Conservation (phyloP, 2,888 invertebrate species). For the Lypha dubia region DNA sequence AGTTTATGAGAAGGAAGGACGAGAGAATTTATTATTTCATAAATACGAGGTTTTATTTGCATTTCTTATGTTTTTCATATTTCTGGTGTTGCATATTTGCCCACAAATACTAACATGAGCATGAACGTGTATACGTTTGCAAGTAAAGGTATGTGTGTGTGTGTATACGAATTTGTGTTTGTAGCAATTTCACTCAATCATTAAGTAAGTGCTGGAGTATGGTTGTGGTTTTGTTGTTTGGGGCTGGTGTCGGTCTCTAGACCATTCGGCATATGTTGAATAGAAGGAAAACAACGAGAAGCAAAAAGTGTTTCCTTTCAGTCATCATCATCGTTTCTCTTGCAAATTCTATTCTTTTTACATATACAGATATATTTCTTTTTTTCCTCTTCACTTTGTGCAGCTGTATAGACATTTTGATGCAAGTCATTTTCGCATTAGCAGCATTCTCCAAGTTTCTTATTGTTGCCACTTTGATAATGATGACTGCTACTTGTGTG, state of each 20-base stretch:
- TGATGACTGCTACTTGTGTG: conserved; percentile 64
- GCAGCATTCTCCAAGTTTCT: conserved; percentile 65
- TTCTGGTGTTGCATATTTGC: conserved; percentile 58
- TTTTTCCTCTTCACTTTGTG: conserved; percentile 1
- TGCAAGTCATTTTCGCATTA: conserved; percentile 75
- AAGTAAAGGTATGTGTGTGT: not conserved
- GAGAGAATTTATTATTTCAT: conserved; percentile 66
- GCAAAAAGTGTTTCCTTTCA: conserved; percentile 25
- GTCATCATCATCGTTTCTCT: conserved; percentile 15
- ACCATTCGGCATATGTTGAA: conserved; percentile 37
- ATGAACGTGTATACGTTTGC: too few relatives aligned
- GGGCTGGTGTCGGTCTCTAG: conserved; percentile 7
- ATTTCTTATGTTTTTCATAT: conserved; percentile 33
- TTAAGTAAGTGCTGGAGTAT: conserved; percentile 42
- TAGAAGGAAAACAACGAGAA: not conserved
- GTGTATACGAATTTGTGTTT: not conserved
- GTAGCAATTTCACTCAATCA: conserved; percentile 37
- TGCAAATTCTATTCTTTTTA: conserved; percentile 22
- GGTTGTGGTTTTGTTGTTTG: conserved; percentile 10
- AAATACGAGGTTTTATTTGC: conserved; percentile 51
- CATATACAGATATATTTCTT: not conserved
- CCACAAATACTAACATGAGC: too few relatives aligned
- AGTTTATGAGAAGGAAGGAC: conserved; percentile 37
- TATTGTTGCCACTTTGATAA: conserved; percentile 70
- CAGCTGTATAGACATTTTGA: conserved; percentile 68